Conservation (phyloP, 2,888 invertebrate genomes). For the Euplexia lucipara region DNA sequence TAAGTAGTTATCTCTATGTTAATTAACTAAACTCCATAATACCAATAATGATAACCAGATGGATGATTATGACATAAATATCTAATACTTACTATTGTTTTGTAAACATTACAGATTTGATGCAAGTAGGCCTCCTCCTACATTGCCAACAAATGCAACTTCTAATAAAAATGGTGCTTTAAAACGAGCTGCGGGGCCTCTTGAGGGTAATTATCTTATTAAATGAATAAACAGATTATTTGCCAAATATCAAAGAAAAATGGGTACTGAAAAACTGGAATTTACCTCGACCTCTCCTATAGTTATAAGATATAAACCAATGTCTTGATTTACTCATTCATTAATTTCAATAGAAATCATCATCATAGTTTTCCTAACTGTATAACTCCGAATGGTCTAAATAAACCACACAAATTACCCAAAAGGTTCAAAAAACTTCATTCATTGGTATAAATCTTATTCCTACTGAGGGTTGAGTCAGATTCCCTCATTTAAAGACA, state of each 20-base stretch:
- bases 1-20: constrained; percentile 31
- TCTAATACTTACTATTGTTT: not conserved
- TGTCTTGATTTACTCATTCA: constrained; percentile 1
- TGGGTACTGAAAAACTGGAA: constrained; percentile 5
- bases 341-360: constrained; percentile 4
- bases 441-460: constrained; percentile 34
- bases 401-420: not conserved
- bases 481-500: constrained; percentile 17
- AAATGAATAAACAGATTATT: constrained; percentile 7
- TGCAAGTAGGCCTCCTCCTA: constrained; percentile 80
- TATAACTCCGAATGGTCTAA: not conserved
- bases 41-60: not conserved
- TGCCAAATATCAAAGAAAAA: constrained; percentile 14
- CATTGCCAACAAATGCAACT: constrained; percentile 62
- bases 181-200: constrained; percentile 67
- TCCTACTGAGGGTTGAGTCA: constrained; percentile 22
- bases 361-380: not conserved
- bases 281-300: constrained; percentile 23
- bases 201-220: constrained; percentile 69
- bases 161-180: constrained; percentile 51
- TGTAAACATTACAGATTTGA: constrained; percentile 73
- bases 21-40: no score
- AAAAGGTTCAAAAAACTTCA: not conserved
- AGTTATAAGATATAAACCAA: constrained; percentile 39
- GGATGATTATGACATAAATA: not conserved